These are phyloP conservation scores for Brachyistius frenatus DNA, from an alignment of 2,113 vertebrate genomes.

Conservation along the genomic window DNA sequence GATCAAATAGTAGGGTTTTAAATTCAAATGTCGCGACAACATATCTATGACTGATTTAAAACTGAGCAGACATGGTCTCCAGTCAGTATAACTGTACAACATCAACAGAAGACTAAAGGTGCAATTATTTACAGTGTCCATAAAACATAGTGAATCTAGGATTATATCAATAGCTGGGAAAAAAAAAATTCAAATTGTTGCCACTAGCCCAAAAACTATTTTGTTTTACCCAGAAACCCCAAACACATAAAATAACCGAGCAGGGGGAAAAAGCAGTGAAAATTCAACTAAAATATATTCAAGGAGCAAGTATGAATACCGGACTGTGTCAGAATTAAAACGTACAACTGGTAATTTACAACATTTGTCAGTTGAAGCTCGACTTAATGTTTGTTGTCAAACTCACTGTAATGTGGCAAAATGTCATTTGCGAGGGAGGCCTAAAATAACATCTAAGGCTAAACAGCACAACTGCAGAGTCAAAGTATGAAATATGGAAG, in stretches of 20 bases:
- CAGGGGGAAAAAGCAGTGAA: not conserved
- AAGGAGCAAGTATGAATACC: not conserved
- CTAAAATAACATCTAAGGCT: not conserved
- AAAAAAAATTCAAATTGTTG: not conserved
- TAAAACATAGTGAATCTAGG: slow-evolving; percentile 2
- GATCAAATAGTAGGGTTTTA: not conserved
- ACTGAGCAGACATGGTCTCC: not conserved
- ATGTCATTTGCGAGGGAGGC: too few relatives aligned
- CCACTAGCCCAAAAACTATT: not conserved
- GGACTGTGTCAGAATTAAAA: too few relatives aligned
- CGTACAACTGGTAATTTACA: not conserved
- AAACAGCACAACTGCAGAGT: not conserved
- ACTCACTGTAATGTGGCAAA: too few relatives aligned
- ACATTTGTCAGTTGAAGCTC: not conserved
- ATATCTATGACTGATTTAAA: not conserved
- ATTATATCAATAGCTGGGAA: not conserved
- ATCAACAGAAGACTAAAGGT: not conserved
- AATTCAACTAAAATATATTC: not conserved
- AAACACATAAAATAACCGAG: slow-evolving; percentile 9
- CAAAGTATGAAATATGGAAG: not conserved
- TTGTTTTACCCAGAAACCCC: not conserved
- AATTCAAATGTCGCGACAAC: not conserved
- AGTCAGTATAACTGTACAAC: not conserved
- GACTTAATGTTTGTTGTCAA: not conserved
- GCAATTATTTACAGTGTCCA: not conserved